Evolutionary conservation across 2,113 vertebrate genomes (phyloP), one percentile per base, ranked within the genome.

Genomic region (Romanogobio albipinnatus): DNA sequence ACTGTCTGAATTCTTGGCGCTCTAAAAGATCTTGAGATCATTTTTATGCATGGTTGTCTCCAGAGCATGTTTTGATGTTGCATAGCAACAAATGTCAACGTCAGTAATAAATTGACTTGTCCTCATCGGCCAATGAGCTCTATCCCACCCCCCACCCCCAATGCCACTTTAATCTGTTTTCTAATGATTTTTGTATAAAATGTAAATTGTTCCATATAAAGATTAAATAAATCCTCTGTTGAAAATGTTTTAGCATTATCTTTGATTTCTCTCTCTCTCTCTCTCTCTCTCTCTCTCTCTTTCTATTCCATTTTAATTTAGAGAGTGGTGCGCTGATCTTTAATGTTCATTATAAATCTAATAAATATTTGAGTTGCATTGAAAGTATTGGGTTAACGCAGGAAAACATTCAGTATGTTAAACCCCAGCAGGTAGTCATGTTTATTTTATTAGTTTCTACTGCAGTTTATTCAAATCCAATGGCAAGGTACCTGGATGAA

Each of bases 161-260:
- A 79, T 66, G 70, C 84, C 77, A 76, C 79, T 74, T 78, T 82
- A 56, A 70, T 59, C 82, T 86, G 70, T 89, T 87, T 88, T 87
- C 64, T 86, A 87, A 87, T 84, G 33, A 85, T 87, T 88, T 91
- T 90, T 90, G 85, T 89, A 91, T 85, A 87, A 88, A 89, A 88
- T 90, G 86, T 88, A 84, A 89, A 90, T 83, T 85, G 85, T 89
- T 91, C 90, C 89, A 88, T 81, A 83, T 85, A 76, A 88, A 89
- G 39, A 81, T 62, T 26, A 66, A 89, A 86, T 84, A 87, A 88
- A 83, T 84, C 51, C 85, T 82, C 82, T 79, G 75, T 84, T 87
- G 11, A 76, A 87, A 86, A 81, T 78, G 26, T 84, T 45, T 62
- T 81, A 45, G 8, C 24, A 19, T 83, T 10, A 82, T 66, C n/a